phyloP scores from a whole-genome alignment of 2,113 vertebrate genomes.

The Pelodiscus sinensis region DNA sequence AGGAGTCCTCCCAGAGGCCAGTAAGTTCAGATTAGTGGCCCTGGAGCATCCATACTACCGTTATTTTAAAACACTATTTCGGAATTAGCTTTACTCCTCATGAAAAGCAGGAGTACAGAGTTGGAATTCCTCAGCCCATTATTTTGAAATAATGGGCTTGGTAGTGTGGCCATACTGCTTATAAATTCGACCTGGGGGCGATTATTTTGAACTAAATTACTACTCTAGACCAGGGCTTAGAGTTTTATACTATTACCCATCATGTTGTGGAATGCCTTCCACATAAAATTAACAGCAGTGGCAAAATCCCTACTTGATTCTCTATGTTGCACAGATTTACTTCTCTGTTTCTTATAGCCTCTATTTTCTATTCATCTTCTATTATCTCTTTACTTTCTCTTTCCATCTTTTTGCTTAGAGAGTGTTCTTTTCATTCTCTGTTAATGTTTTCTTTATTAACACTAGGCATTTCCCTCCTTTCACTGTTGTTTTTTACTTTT shows the following conservation, averaged over 20 bases:
- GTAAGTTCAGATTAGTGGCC: too few relatives aligned
- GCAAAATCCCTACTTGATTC: not conserved
- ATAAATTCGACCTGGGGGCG: too few relatives aligned
- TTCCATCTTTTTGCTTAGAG: not conserved
- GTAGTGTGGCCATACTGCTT: too few relatives aligned
- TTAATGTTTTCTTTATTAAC: rapidly evolving
- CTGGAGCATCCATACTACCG: too few relatives aligned
- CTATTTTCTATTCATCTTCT: not conserved
- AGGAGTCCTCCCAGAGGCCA: too few relatives aligned
- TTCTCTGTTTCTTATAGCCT: not conserved
- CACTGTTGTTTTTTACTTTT: not conserved
- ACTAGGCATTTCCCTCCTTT: not conserved
- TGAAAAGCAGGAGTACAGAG: too few relatives aligned
- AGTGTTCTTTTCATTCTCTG: rapidly evolving
- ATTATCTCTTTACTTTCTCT: rapidly evolving
- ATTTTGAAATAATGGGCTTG: too few relatives aligned
- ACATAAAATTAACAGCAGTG: not conserved
- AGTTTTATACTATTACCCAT: not conserved
- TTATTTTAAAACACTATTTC: too few relatives aligned
- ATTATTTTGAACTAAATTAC: too few relatives aligned
- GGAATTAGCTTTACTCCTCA: too few relatives aligned
- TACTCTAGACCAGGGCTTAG: too few relatives aligned
- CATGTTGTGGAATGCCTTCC: not conserved
- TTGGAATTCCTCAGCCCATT: too few relatives aligned
- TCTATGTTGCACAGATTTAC: not conserved